phyloP scores from a whole-genome alignment of 2,888 invertebrate genomes.

The Orchesellides sinensis region DNA sequence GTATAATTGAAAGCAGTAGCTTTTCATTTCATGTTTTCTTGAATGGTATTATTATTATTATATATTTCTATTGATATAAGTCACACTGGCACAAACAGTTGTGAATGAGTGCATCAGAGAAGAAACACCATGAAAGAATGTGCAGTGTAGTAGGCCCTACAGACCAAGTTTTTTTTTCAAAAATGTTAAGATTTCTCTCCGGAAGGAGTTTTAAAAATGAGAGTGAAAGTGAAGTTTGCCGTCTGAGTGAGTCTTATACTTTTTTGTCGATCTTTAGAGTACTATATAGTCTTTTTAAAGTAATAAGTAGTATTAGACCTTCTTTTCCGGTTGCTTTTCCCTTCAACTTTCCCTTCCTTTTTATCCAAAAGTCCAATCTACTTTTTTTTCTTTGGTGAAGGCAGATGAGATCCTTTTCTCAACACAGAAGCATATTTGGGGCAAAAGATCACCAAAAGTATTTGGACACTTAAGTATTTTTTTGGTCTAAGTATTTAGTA shows the following conservation, averaged over 20 bases:
- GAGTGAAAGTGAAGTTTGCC: background rate
- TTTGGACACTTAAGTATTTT: background rate
- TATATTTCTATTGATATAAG: background rate
- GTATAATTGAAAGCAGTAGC: background rate
- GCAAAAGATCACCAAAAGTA: background rate
- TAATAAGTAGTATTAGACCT: background rate
- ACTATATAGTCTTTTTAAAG: no score
- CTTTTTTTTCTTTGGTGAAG: background rate
- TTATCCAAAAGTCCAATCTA: constrained; percentile 2
- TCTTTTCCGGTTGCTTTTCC: constrained; percentile 4
- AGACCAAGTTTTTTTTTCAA: background rate
- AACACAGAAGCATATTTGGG: background rate
- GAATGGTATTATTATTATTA: background rate
- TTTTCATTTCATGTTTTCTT: background rate
- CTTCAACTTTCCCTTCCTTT: constrained; percentile 6
- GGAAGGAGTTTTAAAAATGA: background rate
- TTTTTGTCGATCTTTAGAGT: background rate
- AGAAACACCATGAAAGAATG: background rate
- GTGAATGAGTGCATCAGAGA: constrained; percentile 15
- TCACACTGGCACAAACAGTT: background rate
- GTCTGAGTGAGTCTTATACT: background rate
- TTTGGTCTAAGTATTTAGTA: background rate
- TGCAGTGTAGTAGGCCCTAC: no score
- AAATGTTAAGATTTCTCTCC: constrained; percentile 7
- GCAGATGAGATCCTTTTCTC: background rate